Percentiles rank a stretch among this genome's conserved stretches.
phyloP scores from a whole-genome alignment of 2,888 invertebrate genomes.

The Melolontha melolontha region DNA sequence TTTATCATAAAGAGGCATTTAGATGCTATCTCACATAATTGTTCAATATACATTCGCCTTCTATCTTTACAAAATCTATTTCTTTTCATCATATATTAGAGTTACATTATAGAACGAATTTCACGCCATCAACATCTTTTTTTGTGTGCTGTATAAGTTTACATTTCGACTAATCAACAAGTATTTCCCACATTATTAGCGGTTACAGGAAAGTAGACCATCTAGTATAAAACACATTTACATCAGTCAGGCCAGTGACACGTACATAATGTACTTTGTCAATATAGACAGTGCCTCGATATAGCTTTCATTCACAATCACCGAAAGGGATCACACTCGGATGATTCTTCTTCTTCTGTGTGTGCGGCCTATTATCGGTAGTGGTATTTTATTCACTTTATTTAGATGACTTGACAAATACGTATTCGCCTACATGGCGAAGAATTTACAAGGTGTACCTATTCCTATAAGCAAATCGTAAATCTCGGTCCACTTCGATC shows the following conservation, averaged over 20 bases:
- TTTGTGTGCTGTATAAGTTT: no score
- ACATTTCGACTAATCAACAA: not conserved
- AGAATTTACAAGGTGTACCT: constrained; percentile 18
- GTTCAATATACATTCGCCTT: no score
- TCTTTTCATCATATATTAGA: no score
- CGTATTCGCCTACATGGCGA: constrained; percentile 10
- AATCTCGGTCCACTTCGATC: constrained; percentile 15
- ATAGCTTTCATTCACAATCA: constrained; percentile 15
- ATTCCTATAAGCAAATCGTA: constrained; percentile 13
- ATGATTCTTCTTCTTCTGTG: constrained; percentile 10
- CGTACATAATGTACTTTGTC: constrained; percentile 15
- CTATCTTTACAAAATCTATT: no score
- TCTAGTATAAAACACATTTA: not conserved
- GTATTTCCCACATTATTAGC: not conserved
- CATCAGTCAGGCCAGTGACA: constrained; percentile 20
- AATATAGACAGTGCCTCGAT: constrained; percentile 7
- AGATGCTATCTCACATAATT: no score
- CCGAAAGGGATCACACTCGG: constrained; percentile 6
- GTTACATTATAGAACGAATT: no score
- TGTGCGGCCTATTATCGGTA: constrained; percentile 5
- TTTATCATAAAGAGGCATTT: no score
- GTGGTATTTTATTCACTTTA: constrained; percentile 20
- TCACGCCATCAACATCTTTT: no score
- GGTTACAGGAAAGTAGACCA: not conserved
- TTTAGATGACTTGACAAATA: constrained; percentile 32